phyloP scores from a whole-genome alignment of 2,113 vertebrate species.

The Entosphenus tridentatus region DNA sequence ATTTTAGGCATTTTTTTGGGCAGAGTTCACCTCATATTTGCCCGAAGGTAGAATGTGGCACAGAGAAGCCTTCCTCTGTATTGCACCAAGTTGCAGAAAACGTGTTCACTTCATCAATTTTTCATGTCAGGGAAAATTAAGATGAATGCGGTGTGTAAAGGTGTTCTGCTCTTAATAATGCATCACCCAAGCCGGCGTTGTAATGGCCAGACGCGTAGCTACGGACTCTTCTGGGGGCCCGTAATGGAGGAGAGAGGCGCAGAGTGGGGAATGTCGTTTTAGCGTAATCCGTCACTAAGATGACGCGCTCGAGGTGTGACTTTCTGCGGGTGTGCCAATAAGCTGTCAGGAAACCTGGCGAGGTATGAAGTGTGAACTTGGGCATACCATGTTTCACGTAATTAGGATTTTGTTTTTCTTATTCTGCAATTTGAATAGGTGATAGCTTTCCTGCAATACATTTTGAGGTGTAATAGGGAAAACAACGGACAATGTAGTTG shows the following conservation, averaged over 20 bases:
- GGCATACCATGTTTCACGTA: too few species aligned
- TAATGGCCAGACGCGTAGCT: constrained; percentile 4
- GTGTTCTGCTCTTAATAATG: constrained; percentile 7
- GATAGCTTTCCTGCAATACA: too few species aligned
- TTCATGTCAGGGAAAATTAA: constrained; percentile 6
- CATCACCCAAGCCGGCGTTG: constrained; percentile 3
- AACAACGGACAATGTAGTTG: too few species aligned
- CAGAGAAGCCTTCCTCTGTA: neutral
- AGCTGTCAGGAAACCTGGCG: neutral
- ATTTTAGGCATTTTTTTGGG: too few species aligned
- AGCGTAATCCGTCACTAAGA: constrained; percentile 1
- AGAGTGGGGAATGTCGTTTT: constrained; percentile 3
- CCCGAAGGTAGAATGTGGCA: too few species aligned
- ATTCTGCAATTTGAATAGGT: too few species aligned
- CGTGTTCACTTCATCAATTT: constrained; percentile 5
- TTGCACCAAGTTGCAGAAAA: constrained; percentile 4
- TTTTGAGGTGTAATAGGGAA: too few species aligned
- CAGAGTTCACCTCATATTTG: too few species aligned
- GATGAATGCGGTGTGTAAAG: constrained; percentile 5
- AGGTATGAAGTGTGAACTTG: too few species aligned
- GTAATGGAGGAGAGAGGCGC: neutral
- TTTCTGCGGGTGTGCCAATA: constrained; percentile 4
- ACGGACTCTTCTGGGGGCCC: neutral
- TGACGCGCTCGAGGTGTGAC: constrained; percentile 5
- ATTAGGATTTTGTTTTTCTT: too few species aligned